Conservation (phyloP, 2,888 invertebrate genomes). For the Ennomos quercinarius region DNA sequence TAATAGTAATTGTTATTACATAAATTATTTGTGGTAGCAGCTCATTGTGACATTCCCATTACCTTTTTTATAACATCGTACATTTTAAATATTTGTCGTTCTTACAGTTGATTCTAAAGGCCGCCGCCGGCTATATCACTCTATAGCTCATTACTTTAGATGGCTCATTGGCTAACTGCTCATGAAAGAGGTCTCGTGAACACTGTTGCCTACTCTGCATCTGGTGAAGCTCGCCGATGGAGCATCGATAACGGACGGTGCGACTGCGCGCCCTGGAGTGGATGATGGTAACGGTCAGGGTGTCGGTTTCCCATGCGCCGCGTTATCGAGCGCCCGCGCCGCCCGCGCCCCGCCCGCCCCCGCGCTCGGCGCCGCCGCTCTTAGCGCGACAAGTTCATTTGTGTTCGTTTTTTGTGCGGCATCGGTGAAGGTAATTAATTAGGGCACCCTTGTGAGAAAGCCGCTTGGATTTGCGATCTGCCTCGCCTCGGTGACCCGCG, state of each 20-base stretch:
- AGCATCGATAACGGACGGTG: slow-evolving; percentile 7
- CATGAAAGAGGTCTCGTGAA: not conserved
- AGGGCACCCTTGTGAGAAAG: slow-evolving; percentile 64
- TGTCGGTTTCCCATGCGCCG: slow-evolving; percentile 65
- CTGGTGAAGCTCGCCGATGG: not conserved
- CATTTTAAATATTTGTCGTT: too few relatives aligned
- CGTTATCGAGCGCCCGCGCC: slow-evolving; percentile 65
- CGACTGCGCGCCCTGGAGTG: slow-evolving; percentile 17
- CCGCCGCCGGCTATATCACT: too few relatives aligned
- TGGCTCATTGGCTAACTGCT: too few relatives aligned
- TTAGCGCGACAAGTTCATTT: slow-evolving; percentile 70
- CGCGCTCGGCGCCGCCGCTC: slow-evolving; percentile 75
- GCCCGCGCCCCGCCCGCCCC: slow-evolving; percentile 31
- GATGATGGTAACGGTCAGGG: slow-evolving; percentile 47
- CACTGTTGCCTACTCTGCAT: slow-evolving; percentile 8
- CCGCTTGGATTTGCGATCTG: slow-evolving; percentile 56
- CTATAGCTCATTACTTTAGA: too few relatives aligned
- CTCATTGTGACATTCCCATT: too few relatives aligned
- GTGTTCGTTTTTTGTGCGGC: slow-evolving; percentile 67
- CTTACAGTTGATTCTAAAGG: too few relatives aligned
- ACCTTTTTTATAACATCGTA: too few relatives aligned
- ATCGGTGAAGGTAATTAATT: slow-evolving; percentile 77
- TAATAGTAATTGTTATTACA: too few relatives aligned
- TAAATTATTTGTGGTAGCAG: too few relatives aligned
- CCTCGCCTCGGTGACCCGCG: slow-evolving; percentile 27